These are phyloP conservation scores for Zeugodacus cucurbitae DNA, from an alignment of 1,140 invertebrate species.

Conservation along the genomic window DNA sequence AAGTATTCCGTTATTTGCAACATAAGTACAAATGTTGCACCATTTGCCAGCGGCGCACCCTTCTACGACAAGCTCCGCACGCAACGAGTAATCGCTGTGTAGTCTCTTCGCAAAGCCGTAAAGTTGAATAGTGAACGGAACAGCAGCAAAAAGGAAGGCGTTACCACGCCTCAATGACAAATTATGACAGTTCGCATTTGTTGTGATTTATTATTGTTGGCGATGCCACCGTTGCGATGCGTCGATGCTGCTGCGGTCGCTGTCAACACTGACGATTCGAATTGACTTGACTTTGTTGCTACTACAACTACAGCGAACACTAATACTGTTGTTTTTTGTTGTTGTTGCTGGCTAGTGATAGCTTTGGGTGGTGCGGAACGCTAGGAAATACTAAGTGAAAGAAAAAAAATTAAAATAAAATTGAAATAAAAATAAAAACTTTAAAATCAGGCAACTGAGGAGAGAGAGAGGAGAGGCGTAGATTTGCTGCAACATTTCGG, in stretches of 20 bases:
- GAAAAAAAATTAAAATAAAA: not conserved
- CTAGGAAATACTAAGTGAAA: not conserved
- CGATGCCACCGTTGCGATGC: conserved; percentile 32
- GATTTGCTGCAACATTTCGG: conserved; percentile 22
- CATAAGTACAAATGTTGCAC: not conserved
- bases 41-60: not conserved
- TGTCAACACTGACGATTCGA: not conserved
- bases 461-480: not conserved
- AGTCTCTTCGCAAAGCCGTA: not conserved
- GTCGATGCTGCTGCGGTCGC: not conserved
- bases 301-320: not conserved
- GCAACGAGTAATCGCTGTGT: not conserved
- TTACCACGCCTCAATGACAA: conserved; percentile 46
- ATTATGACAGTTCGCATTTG: conserved; percentile 45
- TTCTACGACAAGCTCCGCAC: not conserved
- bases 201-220: conserved; percentile 22
- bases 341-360: not conserved
- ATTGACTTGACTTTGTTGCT: not conserved
- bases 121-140: not conserved
- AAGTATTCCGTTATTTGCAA: not conserved
- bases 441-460: not conserved
- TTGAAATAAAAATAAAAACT: not conserved
- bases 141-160: conserved; percentile 42
- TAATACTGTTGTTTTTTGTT: not conserved
- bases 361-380: not conserved